These are phyloP conservation scores for Apodemus sylvaticus DNA, from an alignment of 2,113 vertebrate genomes.

Conservation along the genomic window DNA sequence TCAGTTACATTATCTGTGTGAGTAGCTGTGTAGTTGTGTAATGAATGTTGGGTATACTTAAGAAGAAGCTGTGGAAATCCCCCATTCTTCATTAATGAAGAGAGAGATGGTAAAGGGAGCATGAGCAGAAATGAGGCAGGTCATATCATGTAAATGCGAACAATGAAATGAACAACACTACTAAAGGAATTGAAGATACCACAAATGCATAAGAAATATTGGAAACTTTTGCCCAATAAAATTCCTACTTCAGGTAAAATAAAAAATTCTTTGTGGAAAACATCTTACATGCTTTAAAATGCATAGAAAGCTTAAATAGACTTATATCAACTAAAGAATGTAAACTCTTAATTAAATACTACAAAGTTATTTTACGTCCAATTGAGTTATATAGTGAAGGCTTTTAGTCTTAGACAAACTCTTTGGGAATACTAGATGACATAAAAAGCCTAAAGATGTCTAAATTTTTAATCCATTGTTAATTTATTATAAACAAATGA, in stretches of 20 bases:
- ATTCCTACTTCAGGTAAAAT: background rate
- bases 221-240: background rate
- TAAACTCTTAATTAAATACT: background rate
- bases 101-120: background rate
- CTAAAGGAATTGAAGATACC: background rate
- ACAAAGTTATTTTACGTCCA: background rate
- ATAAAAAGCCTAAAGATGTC: background rate
- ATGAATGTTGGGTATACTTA: no score
- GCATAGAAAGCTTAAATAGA: background rate
- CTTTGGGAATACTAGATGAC: background rate
- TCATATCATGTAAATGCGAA: no score
- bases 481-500: background rate
- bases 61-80: accelerated
- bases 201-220: background rate
- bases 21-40: no score
- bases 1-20: background rate
- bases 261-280: background rate
- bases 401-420: background rate
- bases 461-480: background rate
- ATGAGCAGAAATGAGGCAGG: background rate
- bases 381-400: background rate
- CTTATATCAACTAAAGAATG: background rate
- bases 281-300: background rate
- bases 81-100: background rate
- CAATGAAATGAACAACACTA: background rate